These are phyloP conservation scores for Grus americana DNA, from an alignment of 2,113 vertebrate genomes.

Conservation along the genomic window DNA sequence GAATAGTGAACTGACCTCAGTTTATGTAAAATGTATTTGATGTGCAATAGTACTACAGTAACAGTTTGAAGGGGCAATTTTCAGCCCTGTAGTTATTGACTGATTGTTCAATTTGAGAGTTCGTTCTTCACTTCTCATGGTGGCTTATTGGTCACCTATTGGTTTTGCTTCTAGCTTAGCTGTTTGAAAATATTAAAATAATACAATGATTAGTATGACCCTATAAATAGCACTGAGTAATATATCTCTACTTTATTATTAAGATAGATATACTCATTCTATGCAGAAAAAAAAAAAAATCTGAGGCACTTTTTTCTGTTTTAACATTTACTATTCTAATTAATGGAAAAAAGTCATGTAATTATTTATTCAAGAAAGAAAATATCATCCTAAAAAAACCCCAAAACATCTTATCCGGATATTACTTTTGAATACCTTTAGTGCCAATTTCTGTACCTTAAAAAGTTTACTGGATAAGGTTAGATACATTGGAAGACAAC, in stretches of 20 bases:
- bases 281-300: neutral
- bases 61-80: neutral
- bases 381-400: rapidly evolving
- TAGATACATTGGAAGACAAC: neutral
- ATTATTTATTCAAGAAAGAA: neutral
- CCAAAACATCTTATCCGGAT: neutral
- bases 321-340: neutral
- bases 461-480: neutral
- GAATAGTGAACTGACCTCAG: neutral
- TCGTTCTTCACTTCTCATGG: neutral
- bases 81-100: neutral
- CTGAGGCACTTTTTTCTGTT: neutral
- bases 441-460: neutral
- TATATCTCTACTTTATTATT: neutral
- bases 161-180: neutral
- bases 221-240: neutral
- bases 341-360: neutral
- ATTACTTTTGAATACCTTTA: neutral
- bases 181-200: neutral
- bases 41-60: rapidly evolving
- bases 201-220: neutral
- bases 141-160: neutral
- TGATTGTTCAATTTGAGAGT: neutral
- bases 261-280: neutral
- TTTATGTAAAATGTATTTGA: neutral